Evolutionary conservation across 1,140 invertebrate species (phyloP), one percentile per base, ranked within the genome.

Genomic region (Rhysida immarginata): DNA sequence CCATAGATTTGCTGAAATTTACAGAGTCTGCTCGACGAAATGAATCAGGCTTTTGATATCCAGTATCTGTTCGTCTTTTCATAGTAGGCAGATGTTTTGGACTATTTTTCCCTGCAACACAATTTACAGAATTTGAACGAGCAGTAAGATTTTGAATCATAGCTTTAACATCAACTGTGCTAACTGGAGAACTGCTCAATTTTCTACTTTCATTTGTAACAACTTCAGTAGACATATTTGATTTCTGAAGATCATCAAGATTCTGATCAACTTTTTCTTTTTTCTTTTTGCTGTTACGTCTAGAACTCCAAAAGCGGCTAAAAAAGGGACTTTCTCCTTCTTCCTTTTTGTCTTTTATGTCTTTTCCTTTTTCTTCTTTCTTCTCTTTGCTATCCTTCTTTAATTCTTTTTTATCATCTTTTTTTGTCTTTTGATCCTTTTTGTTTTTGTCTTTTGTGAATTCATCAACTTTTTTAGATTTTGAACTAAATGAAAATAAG

Each of bases 61-160:
- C 45, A 23, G 13, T 48, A 11, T 23, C 45, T 11, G 14, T 14
- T 14, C 45, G 14, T 48, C 13, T 11, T n/a, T 41, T 41, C 11
- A 41, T n/a, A n/a, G n/a, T 41, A 41, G 35, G 35, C 35, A 41
- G n/a, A 41, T 11, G 11, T n/a, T 41, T 41, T 41, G 35, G 35
- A 41, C 35, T 41, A 11, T 48, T 20, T 23, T 48, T 48, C 8
- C 13, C 8, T 14, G 8, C 11, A 8, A 23, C 8, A 23, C 45
- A 13, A 11, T 20, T 23, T 16, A 8, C 26, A 26, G 13, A 27
- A 23, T 11, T 48, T 8, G 45, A 48, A 13, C 49, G 24, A 25
- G 49, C 49, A 11, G 49, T 51, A 25, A 51, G 24, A 25, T 25
- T 51, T 20, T 51, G 49, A n/a, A 51, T 26, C 49, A 51, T 51